These are phyloP conservation scores for Pangasius mekongensis DNA, from an alignment of 2,797 vertebrate species.

Conservation along the genomic window DNA sequence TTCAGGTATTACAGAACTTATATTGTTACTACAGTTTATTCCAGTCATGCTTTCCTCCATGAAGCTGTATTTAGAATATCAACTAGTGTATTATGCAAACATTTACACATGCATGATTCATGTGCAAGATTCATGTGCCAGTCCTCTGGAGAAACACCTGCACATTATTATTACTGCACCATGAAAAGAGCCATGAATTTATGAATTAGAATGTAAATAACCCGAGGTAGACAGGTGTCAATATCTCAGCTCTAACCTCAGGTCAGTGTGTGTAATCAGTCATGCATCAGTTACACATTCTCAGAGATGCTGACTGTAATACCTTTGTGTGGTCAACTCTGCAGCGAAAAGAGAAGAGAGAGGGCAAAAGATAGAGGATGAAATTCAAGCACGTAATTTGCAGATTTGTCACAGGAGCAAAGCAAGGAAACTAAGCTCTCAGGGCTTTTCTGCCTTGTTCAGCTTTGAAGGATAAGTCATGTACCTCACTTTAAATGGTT, in stretches of 20 bases:
- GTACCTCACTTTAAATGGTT: constrained; percentile 21
- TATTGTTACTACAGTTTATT: neutral
- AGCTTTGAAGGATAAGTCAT: constrained; percentile 27
- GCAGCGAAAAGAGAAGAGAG: constrained; percentile 2
- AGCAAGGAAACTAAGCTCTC: constrained; percentile 12
- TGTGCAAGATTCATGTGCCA: constrained; percentile 19
- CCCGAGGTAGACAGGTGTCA: neutral
- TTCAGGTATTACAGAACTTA: constrained; percentile 7
- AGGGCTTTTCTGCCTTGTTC: constrained; percentile 24
- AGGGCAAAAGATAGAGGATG: neutral
- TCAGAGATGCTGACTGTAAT: constrained; percentile 15
- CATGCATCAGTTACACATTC: neutral
- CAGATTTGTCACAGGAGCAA: constrained; percentile 9
- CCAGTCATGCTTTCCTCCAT: neutral
- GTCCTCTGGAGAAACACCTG: neutral
- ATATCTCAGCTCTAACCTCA: constrained; percentile 6
- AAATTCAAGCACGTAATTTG: constrained; percentile 24
- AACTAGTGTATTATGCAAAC: neutral
- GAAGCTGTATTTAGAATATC: neutral
- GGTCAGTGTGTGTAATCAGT: constrained; percentile 6
- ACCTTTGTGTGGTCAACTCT: neutral
- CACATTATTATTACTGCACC: neutral
- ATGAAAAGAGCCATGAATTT: neutral
- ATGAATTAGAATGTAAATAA: constrained; percentile 21
- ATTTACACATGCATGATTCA: constrained; percentile 7